Percentiles rank a stretch among this genome's conserved stretches.
These are phyloP conservation scores for Chelmon rostratus DNA, from an alignment of 2,797 vertebrate genomes.

Conservation along the genomic window DNA sequence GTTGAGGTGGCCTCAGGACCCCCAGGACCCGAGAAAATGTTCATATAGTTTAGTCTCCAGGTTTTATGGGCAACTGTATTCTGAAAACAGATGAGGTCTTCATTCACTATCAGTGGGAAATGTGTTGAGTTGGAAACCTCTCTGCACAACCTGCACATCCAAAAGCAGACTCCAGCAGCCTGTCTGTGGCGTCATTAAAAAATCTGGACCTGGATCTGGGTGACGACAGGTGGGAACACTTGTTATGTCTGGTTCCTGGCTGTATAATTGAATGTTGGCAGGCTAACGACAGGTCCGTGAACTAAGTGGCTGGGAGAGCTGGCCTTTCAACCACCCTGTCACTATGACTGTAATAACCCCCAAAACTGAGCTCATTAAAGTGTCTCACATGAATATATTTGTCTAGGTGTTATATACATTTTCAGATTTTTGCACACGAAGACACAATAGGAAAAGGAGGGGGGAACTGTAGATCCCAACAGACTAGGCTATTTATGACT, in stretches of 20 bases:
- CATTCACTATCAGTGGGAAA: neutral
- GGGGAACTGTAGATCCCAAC: no score
- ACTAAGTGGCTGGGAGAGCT: constrained; percentile 53
- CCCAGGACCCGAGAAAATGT: neutral
- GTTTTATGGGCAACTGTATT: no score
- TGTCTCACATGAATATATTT: neutral
- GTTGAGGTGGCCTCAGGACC: no score
- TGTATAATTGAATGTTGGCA: constrained; percentile 64
- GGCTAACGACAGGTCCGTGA: constrained; percentile 54
- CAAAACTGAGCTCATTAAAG: constrained; percentile 38
- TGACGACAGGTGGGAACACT: constrained; percentile 59
- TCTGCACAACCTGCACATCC: neutral
- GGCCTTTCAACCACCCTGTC: constrained; percentile 62
- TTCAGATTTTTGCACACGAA: no score
- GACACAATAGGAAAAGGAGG: no score
- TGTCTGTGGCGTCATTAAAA: constrained; percentile 28
- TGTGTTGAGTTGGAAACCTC: constrained; percentile 3
- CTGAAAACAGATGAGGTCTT: neutral
- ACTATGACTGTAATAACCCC: constrained; percentile 50
- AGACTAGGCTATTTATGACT: no score
- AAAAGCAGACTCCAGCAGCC: constrained; percentile 19
- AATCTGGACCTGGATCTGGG: constrained; percentile 32
- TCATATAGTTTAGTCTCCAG: no score
- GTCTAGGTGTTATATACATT: neutral
- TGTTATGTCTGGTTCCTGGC: constrained; percentile 42